These are phyloP conservation scores for Columba livia DNA, from an alignment of 2,113 vertebrate genomes.

Conservation along the genomic window DNA sequence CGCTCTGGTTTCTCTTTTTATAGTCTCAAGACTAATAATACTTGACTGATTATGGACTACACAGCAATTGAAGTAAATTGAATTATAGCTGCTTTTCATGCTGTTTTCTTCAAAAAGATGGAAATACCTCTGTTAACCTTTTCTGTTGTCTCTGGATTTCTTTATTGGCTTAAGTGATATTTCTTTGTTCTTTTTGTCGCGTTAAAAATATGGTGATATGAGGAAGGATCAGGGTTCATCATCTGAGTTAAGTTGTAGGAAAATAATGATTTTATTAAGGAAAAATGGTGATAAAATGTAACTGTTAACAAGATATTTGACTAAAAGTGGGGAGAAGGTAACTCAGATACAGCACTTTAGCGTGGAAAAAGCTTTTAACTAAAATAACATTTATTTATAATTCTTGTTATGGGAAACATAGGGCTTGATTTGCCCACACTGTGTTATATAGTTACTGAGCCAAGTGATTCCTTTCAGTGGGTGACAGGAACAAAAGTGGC, in stretches of 20 bases:
- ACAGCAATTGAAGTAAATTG: not conserved
- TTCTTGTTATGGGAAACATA: not conserved
- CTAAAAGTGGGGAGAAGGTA: not conserved
- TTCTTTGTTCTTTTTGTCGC: not conserved
- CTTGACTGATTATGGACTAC: not conserved
- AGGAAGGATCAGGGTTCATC: not conserved
- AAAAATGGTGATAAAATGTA: not conserved
- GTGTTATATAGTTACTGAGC: not conserved
- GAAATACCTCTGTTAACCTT: not conserved
- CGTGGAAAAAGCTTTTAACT: not conserved
- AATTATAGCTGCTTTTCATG: not conserved
- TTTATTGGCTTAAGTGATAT: not conserved
- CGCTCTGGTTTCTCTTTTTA: not conserved
- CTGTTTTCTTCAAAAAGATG: not conserved
- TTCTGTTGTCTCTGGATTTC: not conserved
- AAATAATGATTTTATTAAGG: not conserved
- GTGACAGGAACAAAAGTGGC: not conserved
- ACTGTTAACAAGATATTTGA: rapidly evolving
- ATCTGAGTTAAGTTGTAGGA: not conserved
- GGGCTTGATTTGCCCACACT: not conserved
- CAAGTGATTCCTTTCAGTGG: not conserved
- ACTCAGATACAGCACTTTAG: not conserved
- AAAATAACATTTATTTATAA: not conserved
- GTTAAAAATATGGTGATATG: not conserved
- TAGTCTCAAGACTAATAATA: not conserved